phyloP scores from a whole-genome alignment of 2,797 vertebrate species.

The Tauraco hartlaubi region DNA sequence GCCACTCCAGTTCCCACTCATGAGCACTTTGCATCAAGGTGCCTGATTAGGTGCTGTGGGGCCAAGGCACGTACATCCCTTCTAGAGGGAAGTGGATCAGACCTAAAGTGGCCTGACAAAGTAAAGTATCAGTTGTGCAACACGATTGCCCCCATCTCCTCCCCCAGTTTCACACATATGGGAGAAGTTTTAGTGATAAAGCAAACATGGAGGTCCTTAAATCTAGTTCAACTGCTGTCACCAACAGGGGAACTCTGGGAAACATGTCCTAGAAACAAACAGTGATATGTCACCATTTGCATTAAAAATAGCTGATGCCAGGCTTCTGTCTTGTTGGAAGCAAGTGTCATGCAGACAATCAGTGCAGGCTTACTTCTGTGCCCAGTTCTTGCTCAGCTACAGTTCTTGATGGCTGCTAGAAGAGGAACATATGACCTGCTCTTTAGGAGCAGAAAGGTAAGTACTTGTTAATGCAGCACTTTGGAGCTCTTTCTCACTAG shows the following conservation, averaged over 20 bases:
- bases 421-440: not conserved
- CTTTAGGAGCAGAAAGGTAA: not conserved
- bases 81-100: not conserved
- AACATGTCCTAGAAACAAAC: not conserved
- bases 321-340: not conserved
- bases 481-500: not conserved
- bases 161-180: not conserved
- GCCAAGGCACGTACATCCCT: not conserved
- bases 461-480: not conserved
- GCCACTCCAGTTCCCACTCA: not conserved
- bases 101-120: not conserved
- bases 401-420: not conserved
- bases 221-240: not conserved
- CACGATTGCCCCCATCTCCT: accelerated
- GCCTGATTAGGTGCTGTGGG: not conserved
- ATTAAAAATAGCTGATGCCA: not conserved
- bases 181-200: not conserved
- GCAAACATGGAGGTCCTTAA: not conserved
- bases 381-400: not conserved
- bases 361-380: not conserved
- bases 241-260: not conserved
- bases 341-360: accelerated
- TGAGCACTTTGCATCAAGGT: not conserved
- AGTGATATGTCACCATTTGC: not conserved
- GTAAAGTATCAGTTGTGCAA: not conserved